Conservation (phyloP, 2,113 vertebrate species). For the Fukomys damarensis region DNA sequence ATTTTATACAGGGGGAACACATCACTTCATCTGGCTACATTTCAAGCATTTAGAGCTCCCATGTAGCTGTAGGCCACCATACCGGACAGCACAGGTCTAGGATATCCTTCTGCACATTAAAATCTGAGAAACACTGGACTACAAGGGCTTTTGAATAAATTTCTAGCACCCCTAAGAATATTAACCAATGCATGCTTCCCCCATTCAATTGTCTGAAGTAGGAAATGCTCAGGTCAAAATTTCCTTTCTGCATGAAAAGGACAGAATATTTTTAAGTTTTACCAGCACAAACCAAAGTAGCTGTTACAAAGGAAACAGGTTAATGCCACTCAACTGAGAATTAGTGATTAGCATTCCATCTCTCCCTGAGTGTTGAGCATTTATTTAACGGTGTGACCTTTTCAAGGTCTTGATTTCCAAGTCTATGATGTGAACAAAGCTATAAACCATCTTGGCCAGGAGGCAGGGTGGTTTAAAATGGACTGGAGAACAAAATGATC, state of each 20-base stretch:
- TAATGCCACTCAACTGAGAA: conserved; percentile 38
- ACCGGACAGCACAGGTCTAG: not conserved
- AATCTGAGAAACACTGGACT: not conserved
- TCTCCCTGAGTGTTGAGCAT: conserved; percentile 36
- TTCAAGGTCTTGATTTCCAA: conserved; percentile 75
- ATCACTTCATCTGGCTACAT: not conserved
- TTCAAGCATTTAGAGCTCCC: not conserved
- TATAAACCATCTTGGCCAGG: conserved; percentile 61
- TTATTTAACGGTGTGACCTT: conserved; percentile 75
- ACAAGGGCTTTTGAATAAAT: not conserved
- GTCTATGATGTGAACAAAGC: conserved; percentile 68
- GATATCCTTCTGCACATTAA: not conserved
- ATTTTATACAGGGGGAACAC: not conserved
- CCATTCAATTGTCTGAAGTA: not conserved
- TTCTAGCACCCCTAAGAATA: not conserved
- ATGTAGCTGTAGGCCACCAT: not conserved
- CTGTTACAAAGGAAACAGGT: conserved; percentile 16
- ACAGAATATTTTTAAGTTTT: not conserved
- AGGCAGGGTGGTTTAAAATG: conserved; percentile 54
- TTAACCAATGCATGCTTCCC: not conserved
- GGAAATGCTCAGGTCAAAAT: conserved; percentile 1
- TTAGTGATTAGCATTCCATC: conserved; percentile 41
- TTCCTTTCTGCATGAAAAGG: conserved; percentile 7
- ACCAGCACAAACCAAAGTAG: conserved; percentile 14
- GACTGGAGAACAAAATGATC: conserved; percentile 54